Percentiles rank a stretch among this genome's conserved stretches.
phyloP scores from a whole-genome alignment of 2,797 vertebrate genomes.

The Arctocebus calabarensis region DNA sequence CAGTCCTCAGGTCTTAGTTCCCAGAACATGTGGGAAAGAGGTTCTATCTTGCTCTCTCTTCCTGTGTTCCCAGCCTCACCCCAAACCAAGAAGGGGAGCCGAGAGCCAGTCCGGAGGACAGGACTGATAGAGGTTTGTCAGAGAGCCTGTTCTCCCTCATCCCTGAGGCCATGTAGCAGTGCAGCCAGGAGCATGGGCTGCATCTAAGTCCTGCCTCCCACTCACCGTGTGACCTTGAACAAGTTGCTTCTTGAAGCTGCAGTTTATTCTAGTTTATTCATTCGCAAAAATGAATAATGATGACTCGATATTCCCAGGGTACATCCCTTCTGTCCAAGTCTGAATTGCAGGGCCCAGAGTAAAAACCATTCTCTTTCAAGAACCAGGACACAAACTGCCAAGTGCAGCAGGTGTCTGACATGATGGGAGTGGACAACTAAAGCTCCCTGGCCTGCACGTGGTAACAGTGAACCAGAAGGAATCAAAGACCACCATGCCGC shows the following conservation, averaged over 20 bases:
- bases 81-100: background rate
- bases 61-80: background rate
- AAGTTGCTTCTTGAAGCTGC: background rate
- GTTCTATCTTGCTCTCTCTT: background rate
- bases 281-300: conserved; percentile 9
- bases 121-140: background rate
- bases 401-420: background rate
- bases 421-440: background rate
- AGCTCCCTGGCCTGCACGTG: background rate
- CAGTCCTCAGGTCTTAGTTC: background rate
- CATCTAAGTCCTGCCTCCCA: background rate
- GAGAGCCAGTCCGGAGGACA: background rate
- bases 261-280: background rate
- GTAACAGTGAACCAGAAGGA: background rate
- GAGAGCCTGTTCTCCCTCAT: background rate
- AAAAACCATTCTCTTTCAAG: conserved; percentile 27
- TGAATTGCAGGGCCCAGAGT: background rate
- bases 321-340: background rate
- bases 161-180: fast-evolving
- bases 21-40: background rate
- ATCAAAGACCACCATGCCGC: background rate
- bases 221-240: background rate
- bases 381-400: background rate
- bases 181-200: fast-evolving
- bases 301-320: conserved; percentile 12